Base-by-base conservation (phyloP, 2,113 vertebrate genomes). In the Grammomys surdaster region DNA sequence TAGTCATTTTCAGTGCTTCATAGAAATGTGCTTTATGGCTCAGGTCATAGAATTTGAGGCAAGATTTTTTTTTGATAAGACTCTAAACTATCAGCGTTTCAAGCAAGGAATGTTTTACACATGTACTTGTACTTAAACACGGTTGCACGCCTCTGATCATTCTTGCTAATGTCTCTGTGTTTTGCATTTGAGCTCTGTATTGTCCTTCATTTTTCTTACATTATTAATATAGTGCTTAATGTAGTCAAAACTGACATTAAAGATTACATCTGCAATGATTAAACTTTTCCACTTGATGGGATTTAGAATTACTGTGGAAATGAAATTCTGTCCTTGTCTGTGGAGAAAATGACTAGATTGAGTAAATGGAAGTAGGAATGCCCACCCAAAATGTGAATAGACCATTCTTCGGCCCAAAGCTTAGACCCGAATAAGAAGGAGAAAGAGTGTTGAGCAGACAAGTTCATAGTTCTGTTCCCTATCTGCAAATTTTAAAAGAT, bases 1-100 rank as follows among this genome's bases (percentile, higher is more conserved):
- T 1, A 10, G 33, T n/a, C 11, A 20, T 8, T 12, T 11, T 46
- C 1, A 81, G 28, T 1, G 24, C 19, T 4, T 70, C 3, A 1
- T 3, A 56, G 20, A 56, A n/a, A 56, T 4, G 20, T 81, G 3
- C 26, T 26, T 86, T 75, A 28, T 19, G 67, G 1, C 14, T 40
- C 48, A 28, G 17, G 9, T n/a, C n/a, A 3, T 54, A 65, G 89
- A 13, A 36, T n/a, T 12, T 40, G 36, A 82, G 36, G 12, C 56
- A 40, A 58, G 10, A 14, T 40, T 60, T 40, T 40, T 40, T 40
- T 82, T 58, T n/a, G 36, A 82, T 40, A 40, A 40, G 20, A 26
- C 54, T 12, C 8, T 58, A 40, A 54, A 58, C n/a, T 40, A 22
- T 82, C 54, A 58, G 40, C 63, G 80, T 43, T 43, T 84, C 28